These are phyloP conservation scores for Isichthys henryi DNA, from an alignment of 2,113 vertebrate species.

Conservation along the genomic window DNA sequence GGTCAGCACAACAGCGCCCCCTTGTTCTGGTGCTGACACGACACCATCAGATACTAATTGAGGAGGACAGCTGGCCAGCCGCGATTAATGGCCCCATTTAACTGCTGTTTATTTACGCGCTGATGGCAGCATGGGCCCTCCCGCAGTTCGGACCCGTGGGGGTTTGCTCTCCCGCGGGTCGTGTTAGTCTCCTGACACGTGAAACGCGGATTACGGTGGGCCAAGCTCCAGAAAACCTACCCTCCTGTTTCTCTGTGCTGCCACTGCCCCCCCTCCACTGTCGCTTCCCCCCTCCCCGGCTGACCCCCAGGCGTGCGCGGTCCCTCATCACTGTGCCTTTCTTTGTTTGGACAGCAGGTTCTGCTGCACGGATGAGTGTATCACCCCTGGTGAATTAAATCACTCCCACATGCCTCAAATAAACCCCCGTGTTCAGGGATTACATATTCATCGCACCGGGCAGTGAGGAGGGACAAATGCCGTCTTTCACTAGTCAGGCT, in stretches of 20 bases:
- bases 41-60: background rate
- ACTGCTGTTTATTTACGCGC: slow-evolving; percentile 39
- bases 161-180: slow-evolving; percentile 36
- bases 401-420: slow-evolving; percentile 21
- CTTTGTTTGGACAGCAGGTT: slow-evolving; percentile 27
- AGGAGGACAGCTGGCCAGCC: background rate
- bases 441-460: background rate
- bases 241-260: background rate
- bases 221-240: slow-evolving; percentile 24
- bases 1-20: background rate
- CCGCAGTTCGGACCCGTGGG: slow-evolving; percentile 27
- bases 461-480: background rate
- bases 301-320: background rate
- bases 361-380: slow-evolving; percentile 17
- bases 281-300: background rate
- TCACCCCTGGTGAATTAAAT: slow-evolving; percentile 25
- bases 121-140: slow-evolving; percentile 14
- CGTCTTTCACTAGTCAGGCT: background rate
- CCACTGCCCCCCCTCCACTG: background rate
- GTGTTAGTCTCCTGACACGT: slow-evolving; percentile 35
- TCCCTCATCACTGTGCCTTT: slow-evolving; percentile 9
- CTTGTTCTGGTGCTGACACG: background rate
- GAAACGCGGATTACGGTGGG: slow-evolving; percentile 29
- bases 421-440: slow-evolving; percentile 11
- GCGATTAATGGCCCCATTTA: slow-evolving; percentile 36